Percentiles rank a stretch among this genome's conserved stretches.
phyloP scores from a whole-genome alignment of 1,140 invertebrate genomes.

The Drosophila ambigua region DNA sequence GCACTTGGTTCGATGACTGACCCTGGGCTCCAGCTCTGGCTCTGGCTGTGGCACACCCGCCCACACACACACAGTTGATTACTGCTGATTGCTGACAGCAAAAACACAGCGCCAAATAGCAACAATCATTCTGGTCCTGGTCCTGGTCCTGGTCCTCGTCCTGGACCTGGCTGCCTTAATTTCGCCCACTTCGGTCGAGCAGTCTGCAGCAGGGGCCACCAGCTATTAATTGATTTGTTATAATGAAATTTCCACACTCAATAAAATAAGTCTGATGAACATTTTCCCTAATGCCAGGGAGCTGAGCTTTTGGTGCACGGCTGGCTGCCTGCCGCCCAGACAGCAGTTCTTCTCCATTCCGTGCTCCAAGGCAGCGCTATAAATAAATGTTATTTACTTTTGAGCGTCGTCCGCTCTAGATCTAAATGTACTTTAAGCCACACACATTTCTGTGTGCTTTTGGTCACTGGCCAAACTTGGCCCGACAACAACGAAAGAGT shows the following conservation, averaged over 20 bases:
- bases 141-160: conserved; percentile 2
- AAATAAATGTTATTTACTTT: conserved; percentile 43
- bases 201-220: conserved; percentile 1
- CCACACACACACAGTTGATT: conserved; percentile 65
- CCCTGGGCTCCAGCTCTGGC: conserved; percentile 9
- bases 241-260: conserved; percentile 78
- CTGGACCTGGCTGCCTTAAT: neutral
- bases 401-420: conserved; percentile 30
- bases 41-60: conserved; percentile 9
- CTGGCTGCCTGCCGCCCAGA: conserved; percentile 29
- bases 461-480: conserved; percentile 65
- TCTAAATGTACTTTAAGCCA: conserved; percentile 38
- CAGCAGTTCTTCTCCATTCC: conserved; percentile 29
- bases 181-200: neutral
- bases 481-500: conserved; percentile 12
- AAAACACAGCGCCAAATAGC: conserved; percentile 73
- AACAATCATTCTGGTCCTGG: conserved; percentile 57
- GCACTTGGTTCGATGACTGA: conserved; percentile 19
- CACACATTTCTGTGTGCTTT: conserved; percentile 27
- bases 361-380: conserved; percentile 14
- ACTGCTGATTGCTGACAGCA: conserved; percentile 76
- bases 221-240: conserved; percentile 78
- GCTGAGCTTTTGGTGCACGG: conserved; percentile 30
- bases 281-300: conserved; percentile 61
- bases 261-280: conserved; percentile 63